Evolutionary conservation across 2,113 vertebrate genomes (phyloP), one percentile per base, ranked within the genome.

Genomic region (Agapornis roseicollis): DNA sequence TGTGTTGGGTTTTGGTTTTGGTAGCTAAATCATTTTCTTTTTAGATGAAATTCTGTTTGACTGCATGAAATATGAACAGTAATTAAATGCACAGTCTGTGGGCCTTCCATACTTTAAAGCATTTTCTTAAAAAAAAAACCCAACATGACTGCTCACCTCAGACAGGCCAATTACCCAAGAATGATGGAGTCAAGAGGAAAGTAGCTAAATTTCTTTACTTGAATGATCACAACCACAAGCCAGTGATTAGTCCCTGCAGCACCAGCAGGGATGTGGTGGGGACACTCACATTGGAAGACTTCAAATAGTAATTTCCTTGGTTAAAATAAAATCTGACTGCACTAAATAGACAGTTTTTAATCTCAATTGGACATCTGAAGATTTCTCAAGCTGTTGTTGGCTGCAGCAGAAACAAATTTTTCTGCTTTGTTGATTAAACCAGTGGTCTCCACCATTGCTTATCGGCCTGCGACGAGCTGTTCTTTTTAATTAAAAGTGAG

Each of bases 401-500:
- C 99, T 97, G 97, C 70, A 1, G 98, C 98, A 98, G 98, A 99
- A 99, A 99, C 98, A 98, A 98, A 98, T 99, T 99, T 99, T 98
- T 99, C 98, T 82, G 98, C 99, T 99, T 99, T 99, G 99, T 99
- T 99, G 99, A 99, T 99, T 99, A 99, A 99, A 99, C 98, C 96
- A 96, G 97, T 98, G 98, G 98, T 98, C 98, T 98, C 98, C 98
- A 98, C 98, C 97, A 98, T 97, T 98, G 99, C 99, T 99, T 99
- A 99, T 99, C 99, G 98, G 98, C 97, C 98, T 97, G 98, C 98
- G 82, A 99, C 99, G 99, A 99, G 99, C 99, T 97, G 99, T 99
- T 99, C 98, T 99, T 99, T 99, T 99, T 99, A 99, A 99, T 99
- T 99, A 99, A 99, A 99, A 99, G 98, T 98, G 98, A 99, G 98